Evolutionary conservation across 2,888 invertebrate genomes (phyloP), one percentile per base, ranked within the genome.

Genomic region (Autographa gamma): DNA sequence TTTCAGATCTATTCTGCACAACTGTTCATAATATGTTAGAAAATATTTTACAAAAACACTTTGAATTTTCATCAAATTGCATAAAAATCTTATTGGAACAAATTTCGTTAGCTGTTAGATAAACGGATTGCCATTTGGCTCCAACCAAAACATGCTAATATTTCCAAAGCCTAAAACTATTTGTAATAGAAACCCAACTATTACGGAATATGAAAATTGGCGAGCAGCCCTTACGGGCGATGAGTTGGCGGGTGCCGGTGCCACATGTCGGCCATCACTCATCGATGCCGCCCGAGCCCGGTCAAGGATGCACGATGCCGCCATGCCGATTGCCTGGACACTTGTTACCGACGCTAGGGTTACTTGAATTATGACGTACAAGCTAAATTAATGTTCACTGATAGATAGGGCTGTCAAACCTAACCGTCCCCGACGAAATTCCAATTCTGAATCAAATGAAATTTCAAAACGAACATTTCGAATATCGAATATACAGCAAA

Each of bases 281-380:
- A 95, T 95, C 94, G 94, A 95, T 93, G 92, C 85, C 82, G 89
- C 89, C 85, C 54, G 25, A 56, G 25, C 19, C 54, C 93, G 91
- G 91, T 93, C 93, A 92, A 94, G 93, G 95, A 94, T 93, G 92
- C 91, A 91, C 93, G 94, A 93, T 93, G 91, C 91, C 88, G 88
- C 93, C 93, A 93, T 93, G 91, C 91, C 88, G 88, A 91, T 88
- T 88, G 89, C 86, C 85, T 89, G 92, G 93, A 93, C 92, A 92
- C 91, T 92, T 91, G 91, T 80, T 86, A 84, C 88, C 54, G 54
- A 68, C 65, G 73, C 63, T 78, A 74, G 77, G 77, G 82, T 78
- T 73, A 66, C 80, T 60, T 82, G 71, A 82, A 74, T 74, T 81
- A 84, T 84, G 68, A 64, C 60, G 58, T 63, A 52, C 56, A 69